These are phyloP conservation scores for Gephyroberyx darwinii DNA, from an alignment of 2,797 vertebrate species.

Conservation along the genomic window DNA sequence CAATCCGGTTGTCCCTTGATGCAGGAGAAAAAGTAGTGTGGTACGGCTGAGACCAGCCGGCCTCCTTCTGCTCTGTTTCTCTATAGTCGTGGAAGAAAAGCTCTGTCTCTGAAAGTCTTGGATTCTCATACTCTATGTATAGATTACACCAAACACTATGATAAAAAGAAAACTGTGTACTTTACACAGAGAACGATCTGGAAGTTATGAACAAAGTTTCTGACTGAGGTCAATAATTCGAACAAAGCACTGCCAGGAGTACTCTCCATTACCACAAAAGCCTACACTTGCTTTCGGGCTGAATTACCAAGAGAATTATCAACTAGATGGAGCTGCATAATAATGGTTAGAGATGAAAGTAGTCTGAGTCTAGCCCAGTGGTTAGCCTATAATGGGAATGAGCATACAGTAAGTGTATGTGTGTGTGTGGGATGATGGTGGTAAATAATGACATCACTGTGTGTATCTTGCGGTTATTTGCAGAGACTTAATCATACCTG, in stretches of 20 bases:
- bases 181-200: neutral
- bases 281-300: neutral
- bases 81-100: neutral
- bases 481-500: conserved; percentile 24
- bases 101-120: neutral
- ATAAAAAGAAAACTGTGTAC: neutral
- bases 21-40: conserved; percentile 7
- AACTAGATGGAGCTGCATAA: neutral
- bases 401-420: neutral
- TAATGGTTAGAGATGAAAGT: conserved; percentile 9
- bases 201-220: neutral
- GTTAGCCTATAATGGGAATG: neutral
- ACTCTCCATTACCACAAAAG: neutral
- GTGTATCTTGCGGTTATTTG: conserved; percentile 30
- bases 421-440: neutral
- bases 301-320: conserved; percentile 4
- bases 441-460: conserved; percentile 29
- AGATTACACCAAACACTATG: neutral
- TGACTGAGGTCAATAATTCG: neutral
- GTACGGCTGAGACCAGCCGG: neutral
- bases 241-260: neutral
- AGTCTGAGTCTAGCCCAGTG: neutral
- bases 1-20: conserved; percentile 25
- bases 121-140: neutral
- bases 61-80: conserved; percentile 15